Evolutionary conservation across 2,797 vertebrate genomes (phyloP).

Genomic region (Pogonophryne albipinna): DNA sequence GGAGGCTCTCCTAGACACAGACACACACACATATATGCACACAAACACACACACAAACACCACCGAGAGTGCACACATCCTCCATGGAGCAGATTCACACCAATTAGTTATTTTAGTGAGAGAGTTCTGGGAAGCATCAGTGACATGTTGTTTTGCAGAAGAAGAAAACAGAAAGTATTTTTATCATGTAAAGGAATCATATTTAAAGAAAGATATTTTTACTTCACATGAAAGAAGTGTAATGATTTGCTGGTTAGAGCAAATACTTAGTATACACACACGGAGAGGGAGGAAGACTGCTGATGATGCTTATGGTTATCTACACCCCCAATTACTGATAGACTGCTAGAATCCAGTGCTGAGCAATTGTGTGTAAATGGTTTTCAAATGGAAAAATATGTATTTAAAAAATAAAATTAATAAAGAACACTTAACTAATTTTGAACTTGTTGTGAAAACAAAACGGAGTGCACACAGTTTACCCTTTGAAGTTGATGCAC

Average conservation of each 20-base stretch:
- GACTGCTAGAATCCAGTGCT: slow-evolving; percentile 90
- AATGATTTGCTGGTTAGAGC: slow-evolving; percentile 56
- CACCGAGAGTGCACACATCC: background rate
- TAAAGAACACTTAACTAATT: slow-evolving; percentile 91
- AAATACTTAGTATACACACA: slow-evolving; percentile 58
- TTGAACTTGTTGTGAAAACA: slow-evolving; percentile 96
- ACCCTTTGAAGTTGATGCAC: slow-evolving; percentile 96
- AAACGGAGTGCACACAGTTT: slow-evolving; percentile 95
- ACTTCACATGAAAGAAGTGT: slow-evolving; percentile 89
- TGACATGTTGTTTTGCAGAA: slow-evolving; percentile 90
- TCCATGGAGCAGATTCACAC: slow-evolving; percentile 29
- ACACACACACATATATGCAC: background rate
- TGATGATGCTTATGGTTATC: slow-evolving; percentile 87
- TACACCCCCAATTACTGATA: slow-evolving; percentile 90
- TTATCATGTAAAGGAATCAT: slow-evolving; percentile 97
- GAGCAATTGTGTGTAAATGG: slow-evolving; percentile 93
- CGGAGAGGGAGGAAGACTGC: slow-evolving; percentile 84
- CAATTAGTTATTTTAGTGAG: slow-evolving; percentile 23
- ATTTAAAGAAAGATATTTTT: slow-evolving; percentile 98
- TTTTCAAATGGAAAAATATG: slow-evolving; percentile 82
- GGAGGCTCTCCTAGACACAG: slow-evolving; percentile 41
- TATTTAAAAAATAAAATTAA: slow-evolving; percentile 74
- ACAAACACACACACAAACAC: background rate
- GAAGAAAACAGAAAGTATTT: slow-evolving; percentile 89
- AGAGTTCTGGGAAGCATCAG: slow-evolving; percentile 88